phyloP scores from a whole-genome alignment of 2,888 invertebrate genomes.

The Tetragonula carbonaria region DNA sequence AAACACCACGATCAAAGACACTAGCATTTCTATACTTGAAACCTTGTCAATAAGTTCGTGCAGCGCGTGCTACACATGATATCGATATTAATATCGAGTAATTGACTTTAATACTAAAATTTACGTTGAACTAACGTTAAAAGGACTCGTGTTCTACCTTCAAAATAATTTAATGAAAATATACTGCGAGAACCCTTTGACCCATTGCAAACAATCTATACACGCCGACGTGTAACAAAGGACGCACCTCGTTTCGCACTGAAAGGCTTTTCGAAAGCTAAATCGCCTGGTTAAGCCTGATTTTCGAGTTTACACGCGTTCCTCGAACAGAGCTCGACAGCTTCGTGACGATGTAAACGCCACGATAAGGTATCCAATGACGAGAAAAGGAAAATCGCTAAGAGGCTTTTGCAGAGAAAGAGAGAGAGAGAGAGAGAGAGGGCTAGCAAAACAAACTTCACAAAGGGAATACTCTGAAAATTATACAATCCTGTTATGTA shows the following conservation, averaged over 20 bases:
- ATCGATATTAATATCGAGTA: too few species aligned
- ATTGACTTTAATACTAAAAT: too few species aligned
- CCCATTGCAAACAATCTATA: too few species aligned
- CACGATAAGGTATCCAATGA: conserved; percentile 21
- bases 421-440: too few species aligned
- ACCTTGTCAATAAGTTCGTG: too few species aligned
- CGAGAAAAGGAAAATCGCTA: conserved; percentile 32
- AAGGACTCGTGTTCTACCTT: not conserved
- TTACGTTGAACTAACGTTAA: too few species aligned
- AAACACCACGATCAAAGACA: too few species aligned
- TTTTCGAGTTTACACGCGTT: conserved; percentile 2
- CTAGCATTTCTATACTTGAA: too few species aligned
- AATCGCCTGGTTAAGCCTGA: not conserved
- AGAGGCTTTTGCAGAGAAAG: conserved; percentile 35
- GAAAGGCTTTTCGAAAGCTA: not conserved
- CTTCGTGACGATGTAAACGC: not conserved
- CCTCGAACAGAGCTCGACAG: not conserved
- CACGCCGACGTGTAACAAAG: not conserved
- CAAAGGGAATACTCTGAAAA: not conserved
- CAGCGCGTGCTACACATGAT: too few species aligned
- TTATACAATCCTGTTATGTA: not conserved
- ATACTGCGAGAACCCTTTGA: not conserved
- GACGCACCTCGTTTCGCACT: not conserved
- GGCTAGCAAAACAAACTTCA: not conserved
- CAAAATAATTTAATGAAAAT: not conserved